Evolutionary conservation across 2,888 invertebrate genomes (phyloP), one percentile per base, ranked within the genome.

Genomic region (Sipunculus nudus): DNA sequence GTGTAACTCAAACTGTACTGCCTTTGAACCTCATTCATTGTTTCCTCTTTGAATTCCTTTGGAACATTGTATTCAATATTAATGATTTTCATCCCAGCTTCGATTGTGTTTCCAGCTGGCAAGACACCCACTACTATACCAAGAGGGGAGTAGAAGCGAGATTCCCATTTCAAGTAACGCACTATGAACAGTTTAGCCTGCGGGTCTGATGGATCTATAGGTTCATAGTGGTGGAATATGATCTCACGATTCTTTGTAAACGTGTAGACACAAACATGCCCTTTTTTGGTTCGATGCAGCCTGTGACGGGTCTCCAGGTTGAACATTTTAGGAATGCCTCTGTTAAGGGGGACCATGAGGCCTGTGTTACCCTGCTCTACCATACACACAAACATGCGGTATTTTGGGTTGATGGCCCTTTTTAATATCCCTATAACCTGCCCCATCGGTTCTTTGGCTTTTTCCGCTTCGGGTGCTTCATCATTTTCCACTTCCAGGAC

Each of bases 61-160:
- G 63, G 64, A 28, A 79, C 53, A 47, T 72, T 60, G 60, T 78
- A 62, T 50, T 79, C 78, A 5, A 75, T 62, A 32, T 77, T 71
- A 19, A 81, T 54, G 13, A 78, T 66, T 5, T 70, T 52, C 59
- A 75, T 67, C n/a, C 74, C 74, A 28, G 61, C 55, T 2, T 68
- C 66, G 2, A 75, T 26, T 10, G 67, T 70, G 13, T 45, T 43
- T 3, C 73, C 76, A 2, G 64, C 66, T 28, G 70, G 71, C 2
- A 79, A 53, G 1, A 77, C 73, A 1, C 78, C 78, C 23, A 80
- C 69, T 8, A 78, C 78, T 29, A 80, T 64, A 43, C 80, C 78
- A 2, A 79, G 53, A 0, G 79, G 79, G 4, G 70, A 63, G n/a
- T 67, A 65, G 43, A 74, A 67, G 2, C 63, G 65, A 19, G 68